Conservation (phyloP, 2,113 vertebrate species). For the Heliornis fulica region DNA sequence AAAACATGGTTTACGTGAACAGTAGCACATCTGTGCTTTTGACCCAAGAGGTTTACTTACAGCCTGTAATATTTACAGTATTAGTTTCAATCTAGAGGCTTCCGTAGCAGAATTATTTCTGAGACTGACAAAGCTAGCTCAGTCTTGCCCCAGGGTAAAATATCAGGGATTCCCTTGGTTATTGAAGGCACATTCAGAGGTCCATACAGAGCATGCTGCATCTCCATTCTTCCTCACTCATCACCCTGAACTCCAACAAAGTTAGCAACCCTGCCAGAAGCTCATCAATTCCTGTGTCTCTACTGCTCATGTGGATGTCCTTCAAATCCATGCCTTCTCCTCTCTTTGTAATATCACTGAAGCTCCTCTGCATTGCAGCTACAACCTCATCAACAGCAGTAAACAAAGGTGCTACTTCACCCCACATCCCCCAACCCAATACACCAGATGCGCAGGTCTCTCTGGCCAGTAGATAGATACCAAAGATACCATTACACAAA, state of each 20-base stretch:
- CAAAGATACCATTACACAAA: neutral
- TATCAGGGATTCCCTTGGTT: neutral
- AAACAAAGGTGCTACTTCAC: neutral
- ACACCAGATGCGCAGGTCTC: neutral
- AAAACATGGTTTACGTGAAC: constrained; percentile 20
- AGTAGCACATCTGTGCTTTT: constrained; percentile 11
- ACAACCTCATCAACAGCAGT: neutral
- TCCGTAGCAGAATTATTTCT: neutral
- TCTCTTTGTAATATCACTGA: neutral
- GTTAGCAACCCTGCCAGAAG: neutral
- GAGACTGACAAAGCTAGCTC: neutral
- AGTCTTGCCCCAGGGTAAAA: neutral
- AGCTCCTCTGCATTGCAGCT: neutral
- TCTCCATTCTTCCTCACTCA: neutral
- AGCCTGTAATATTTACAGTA: neutral
- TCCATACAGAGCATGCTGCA: neutral
- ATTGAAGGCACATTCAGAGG: neutral
- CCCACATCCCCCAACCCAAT: neutral
- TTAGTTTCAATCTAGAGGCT: neutral
- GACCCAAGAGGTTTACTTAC: constrained; percentile 8
- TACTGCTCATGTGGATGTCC: neutral
- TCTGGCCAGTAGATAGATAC: neutral
- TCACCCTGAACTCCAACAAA: neutral
- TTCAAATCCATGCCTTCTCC: neutral
- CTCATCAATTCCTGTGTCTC: fast-evolving